phyloP scores from a whole-genome alignment of 2,113 vertebrate species.

The Numida meleagris region DNA sequence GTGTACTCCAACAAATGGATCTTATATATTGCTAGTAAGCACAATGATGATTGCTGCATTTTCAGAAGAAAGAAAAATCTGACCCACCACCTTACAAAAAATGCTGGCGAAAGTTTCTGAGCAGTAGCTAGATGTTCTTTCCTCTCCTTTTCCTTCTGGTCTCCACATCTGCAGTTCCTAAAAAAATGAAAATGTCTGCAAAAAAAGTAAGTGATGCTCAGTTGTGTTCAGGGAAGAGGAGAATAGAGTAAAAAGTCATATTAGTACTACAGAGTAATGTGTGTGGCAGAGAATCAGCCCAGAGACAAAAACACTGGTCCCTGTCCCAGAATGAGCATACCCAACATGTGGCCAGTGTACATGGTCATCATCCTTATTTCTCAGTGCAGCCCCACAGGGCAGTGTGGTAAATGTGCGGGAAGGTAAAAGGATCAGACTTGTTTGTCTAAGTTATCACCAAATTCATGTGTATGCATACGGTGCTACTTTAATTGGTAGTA shows the following conservation, averaged over 20 bases:
- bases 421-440: neutral
- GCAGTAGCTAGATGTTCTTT: neutral
- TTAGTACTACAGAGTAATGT: fast-evolving
- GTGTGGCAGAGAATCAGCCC: fast-evolving
- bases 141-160: neutral
- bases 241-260: neutral
- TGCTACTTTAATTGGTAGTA: neutral
- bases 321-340: neutral
- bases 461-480: neutral
- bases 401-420: neutral
- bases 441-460: neutral
- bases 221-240: neutral
- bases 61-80: neutral
- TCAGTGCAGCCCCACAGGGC: fast-evolving
- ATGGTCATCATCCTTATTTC: fast-evolving
- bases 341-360: neutral
- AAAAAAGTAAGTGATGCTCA: too few relatives aligned
- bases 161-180: neutral
- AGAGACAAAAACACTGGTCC: neutral
- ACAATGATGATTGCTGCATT: neutral
- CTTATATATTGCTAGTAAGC: neutral
- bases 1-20: neutral
- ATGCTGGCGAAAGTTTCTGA: neutral
- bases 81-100: neutral
- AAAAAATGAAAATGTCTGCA: neutral